phyloP scores from a whole-genome alignment of 2,888 invertebrate species.

The Eupelmus urozonus region DNA sequence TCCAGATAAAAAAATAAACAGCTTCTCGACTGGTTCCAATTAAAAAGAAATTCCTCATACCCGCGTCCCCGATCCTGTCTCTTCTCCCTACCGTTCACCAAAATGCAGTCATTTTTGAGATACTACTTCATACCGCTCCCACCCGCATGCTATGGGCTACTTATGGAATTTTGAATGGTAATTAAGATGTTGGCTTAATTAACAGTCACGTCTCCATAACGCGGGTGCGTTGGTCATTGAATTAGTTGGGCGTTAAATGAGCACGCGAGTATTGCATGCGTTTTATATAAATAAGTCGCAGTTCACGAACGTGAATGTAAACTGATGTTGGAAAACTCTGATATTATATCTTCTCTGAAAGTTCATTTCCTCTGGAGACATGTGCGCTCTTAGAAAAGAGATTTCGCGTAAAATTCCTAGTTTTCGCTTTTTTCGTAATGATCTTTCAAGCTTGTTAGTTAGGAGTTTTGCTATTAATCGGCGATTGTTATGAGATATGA shows the following conservation, averaged over 20 bases:
- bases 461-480: too few relatives aligned
- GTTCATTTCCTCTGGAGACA: too few relatives aligned
- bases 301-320: too few relatives aligned
- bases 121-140: not conserved
- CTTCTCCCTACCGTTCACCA: too few relatives aligned
- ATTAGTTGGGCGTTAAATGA: slow-evolving; percentile 37
- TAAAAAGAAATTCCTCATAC: slow-evolving; percentile 27
- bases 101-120: not conserved
- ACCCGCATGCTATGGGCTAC: slow-evolving; percentile 45
- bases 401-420: too few relatives aligned
- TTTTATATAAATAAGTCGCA: too few relatives aligned
- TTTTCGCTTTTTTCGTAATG: too few relatives aligned
- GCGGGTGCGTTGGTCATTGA: slow-evolving; percentile 37
- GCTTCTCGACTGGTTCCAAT: not conserved
- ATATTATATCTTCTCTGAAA: too few relatives aligned
- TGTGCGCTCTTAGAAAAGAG: not conserved
- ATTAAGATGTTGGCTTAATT: slow-evolving; percentile 70
- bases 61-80: not conserved
- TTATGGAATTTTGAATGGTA: slow-evolving; percentile 66
- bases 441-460: too few relatives aligned
- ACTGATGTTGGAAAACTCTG: too few relatives aligned
- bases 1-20: not conserved
- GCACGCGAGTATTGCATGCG: not conserved
- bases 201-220: slow-evolving; percentile 50
- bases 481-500: too few relatives aligned